A percentile compares a stretch with the other conserved stretches of the same genome.
These are phyloP conservation scores for Coracias cyanogaster DNA, from an alignment of 2,797 vertebrate species.

Conservation along the genomic window DNA sequence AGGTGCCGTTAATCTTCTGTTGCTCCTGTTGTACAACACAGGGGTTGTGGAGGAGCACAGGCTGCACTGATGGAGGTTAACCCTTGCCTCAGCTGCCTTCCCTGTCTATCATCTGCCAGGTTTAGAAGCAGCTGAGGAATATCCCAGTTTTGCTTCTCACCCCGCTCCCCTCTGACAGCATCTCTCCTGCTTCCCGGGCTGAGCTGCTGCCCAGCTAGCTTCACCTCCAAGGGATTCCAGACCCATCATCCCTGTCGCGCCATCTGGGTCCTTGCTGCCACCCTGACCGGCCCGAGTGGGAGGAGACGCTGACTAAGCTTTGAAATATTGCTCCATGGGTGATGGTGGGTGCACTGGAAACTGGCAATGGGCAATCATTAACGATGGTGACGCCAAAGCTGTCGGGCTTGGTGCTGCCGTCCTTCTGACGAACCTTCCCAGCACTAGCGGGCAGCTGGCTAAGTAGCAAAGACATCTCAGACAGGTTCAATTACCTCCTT, in stretches of 20 bases:
- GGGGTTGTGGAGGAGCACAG: accelerated
- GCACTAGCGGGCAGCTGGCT: background rate
- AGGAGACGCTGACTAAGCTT: too few species aligned
- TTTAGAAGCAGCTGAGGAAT: background rate
- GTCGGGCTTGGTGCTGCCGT: accelerated
- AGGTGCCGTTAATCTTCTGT: background rate
- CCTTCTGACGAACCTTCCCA: background rate
- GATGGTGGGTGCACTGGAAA: accelerated
- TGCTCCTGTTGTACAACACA: background rate
- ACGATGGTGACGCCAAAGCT: accelerated
- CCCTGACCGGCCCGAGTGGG: accelerated
- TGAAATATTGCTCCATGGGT: accelerated
- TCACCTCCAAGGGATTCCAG: accelerated
- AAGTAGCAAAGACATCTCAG: background rate
- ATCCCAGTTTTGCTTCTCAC: background rate
- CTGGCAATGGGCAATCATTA: background rate
- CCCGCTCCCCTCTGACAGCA: background rate
- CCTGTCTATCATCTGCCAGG: background rate
- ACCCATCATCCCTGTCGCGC: background rate
- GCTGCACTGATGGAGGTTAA: background rate
- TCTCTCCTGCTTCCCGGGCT: background rate
- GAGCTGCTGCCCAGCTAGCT: background rate
- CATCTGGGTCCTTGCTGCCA: accelerated
- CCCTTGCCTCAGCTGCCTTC: background rate
- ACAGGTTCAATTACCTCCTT: background rate